A percentile compares a stretch with the other conserved stretches of the same genome.
These are phyloP conservation scores for Gila robusta DNA, from an alignment of 2,797 vertebrate species.

Conservation along the genomic window DNA sequence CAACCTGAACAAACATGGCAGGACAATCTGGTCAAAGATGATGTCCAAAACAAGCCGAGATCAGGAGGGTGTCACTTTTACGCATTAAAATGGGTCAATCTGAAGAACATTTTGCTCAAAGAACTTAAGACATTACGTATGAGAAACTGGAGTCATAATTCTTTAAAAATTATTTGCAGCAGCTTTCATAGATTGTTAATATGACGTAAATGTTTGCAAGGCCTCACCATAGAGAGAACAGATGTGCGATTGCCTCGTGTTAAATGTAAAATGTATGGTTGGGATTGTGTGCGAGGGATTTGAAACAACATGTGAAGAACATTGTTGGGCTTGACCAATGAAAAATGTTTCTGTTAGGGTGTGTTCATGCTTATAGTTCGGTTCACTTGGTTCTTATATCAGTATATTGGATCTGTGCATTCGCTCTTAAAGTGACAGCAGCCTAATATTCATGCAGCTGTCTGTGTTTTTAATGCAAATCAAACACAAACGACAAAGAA, in stretches of 20 bases:
- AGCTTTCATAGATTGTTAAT: neutral
- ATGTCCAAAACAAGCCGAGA: neutral
- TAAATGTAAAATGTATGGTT: neutral
- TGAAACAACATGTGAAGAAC: neutral
- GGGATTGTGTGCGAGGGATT: neutral
- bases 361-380: neutral
- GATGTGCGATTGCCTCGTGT: neutral
- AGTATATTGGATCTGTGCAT: too few species aligned
- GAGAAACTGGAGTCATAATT: neutral
- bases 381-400: neutral
- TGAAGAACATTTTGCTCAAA: neutral
- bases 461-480: too few species aligned
- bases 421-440: too few species aligned
- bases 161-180: neutral
- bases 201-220: neutral
- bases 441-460: too few species aligned
- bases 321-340: neutral
- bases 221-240: neutral
- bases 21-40: neutral
- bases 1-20: neutral
- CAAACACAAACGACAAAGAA: too few species aligned
- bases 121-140: neutral
- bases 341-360: neutral
- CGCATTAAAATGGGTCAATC: neutral
- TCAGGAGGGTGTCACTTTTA: neutral